Conservation (phyloP, 2,113 vertebrate genomes). For the Zosterops hypoxanthus region DNA sequence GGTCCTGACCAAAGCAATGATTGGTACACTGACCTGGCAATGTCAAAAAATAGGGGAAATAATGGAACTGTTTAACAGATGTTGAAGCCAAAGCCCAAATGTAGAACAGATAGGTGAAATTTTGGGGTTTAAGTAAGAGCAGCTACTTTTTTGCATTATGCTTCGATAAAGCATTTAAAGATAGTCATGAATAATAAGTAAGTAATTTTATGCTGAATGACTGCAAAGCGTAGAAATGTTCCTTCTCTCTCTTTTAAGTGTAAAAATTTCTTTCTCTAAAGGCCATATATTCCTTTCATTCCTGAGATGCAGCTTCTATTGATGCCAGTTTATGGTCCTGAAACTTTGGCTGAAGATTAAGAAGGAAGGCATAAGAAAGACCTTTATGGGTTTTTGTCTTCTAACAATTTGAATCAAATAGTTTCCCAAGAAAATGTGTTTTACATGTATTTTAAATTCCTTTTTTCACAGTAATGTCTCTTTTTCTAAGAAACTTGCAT, state of each 20-base stretch:
- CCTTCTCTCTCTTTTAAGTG: neutral
- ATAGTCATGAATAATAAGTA: conserved; percentile 65
- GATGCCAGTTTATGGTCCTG: conserved; percentile 47
- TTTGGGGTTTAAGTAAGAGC: conserved; percentile 2
- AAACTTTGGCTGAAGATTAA: conserved; percentile 39
- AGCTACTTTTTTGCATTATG: conserved; percentile 54
- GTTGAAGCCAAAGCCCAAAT: neutral
- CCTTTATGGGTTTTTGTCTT: conserved; percentile 43
- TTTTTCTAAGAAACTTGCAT: conserved; percentile 63
- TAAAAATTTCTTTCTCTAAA: conserved; percentile 47
- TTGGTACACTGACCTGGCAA: neutral
- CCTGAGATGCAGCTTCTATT: conserved; percentile 9
- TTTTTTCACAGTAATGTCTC: conserved; percentile 51
- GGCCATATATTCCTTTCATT: conserved; percentile 42
- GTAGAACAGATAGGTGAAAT: neutral
- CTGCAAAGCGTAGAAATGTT: conserved; percentile 30
- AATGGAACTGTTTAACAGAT: neutral
- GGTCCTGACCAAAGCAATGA: neutral
- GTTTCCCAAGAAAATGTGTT: conserved; percentile 17
- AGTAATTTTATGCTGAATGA: conserved; percentile 69
- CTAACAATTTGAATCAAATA: conserved; percentile 30
- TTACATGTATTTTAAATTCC: conserved; percentile 53
- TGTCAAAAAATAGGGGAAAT: neutral
- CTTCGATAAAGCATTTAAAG: conserved; percentile 66
- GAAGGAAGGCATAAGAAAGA: neutral